Conservation (phyloP, 64 coral and sea anemone species). For the Stylophora pistillata region DNA sequence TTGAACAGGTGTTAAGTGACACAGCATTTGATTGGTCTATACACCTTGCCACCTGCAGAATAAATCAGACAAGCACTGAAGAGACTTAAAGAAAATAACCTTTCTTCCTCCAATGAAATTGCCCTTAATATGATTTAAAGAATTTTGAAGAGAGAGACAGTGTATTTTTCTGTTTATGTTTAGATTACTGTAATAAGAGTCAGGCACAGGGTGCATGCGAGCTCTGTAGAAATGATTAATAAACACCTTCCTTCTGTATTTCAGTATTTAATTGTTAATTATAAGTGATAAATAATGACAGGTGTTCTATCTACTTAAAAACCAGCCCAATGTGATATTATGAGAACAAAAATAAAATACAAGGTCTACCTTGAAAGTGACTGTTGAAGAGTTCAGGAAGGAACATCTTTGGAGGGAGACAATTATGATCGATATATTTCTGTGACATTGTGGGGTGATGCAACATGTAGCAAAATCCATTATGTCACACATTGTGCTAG, state of each 20-base stretch:
- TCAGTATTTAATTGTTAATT: background rate
- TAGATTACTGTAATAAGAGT: too few relatives aligned
- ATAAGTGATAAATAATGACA: background rate
- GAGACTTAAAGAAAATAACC: background rate
- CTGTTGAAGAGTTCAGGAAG: background rate
- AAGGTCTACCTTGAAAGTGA: background rate
- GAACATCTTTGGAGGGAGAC: background rate
- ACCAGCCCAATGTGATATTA: background rate
- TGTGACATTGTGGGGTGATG: background rate
- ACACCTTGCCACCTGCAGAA: background rate
- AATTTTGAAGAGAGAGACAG: too few relatives aligned
- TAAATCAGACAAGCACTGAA: background rate
- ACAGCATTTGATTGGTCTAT: background rate
- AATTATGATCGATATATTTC: background rate
- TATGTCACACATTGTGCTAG: slow-evolving; percentile 49
- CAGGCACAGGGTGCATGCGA: too few relatives aligned
- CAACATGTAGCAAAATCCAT: background rate
- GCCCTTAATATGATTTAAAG: too few relatives aligned
- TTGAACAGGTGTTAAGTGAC: slow-evolving; percentile 8
- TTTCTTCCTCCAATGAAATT: background rate
- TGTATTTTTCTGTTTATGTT: too few relatives aligned
- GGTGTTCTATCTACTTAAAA: background rate
- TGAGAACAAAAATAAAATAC: background rate
- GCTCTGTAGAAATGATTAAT: too few relatives aligned
- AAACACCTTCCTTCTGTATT: too few relatives aligned